A percentile compares a stretch with the other conserved stretches of the same genome.
These are phyloP conservation scores for Pungitius pungitius DNA, from an alignment of 2,113 vertebrate species.

Conservation along the genomic window DNA sequence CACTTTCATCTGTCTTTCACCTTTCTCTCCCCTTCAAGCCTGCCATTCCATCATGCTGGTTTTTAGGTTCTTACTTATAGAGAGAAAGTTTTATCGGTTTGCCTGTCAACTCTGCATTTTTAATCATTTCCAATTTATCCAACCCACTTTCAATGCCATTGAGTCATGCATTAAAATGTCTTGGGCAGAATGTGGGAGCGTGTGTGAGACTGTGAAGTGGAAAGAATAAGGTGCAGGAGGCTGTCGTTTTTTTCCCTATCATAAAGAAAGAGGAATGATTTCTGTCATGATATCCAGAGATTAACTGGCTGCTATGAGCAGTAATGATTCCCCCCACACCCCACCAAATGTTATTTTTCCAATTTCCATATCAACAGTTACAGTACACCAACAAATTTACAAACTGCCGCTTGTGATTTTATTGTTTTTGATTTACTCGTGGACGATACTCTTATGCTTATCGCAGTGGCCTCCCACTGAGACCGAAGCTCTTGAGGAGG, in stretches of 20 bases:
- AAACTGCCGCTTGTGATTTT: conserved; percentile 43
- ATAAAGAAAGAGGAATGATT: conserved; percentile 69
- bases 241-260: conserved; percentile 60
- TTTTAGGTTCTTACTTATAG: conserved; percentile 82
- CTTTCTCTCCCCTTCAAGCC: conserved; percentile 88
- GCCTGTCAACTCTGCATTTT: conserved; percentile 83
- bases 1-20: conserved; percentile 89
- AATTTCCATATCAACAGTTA: conserved; percentile 33
- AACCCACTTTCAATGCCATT: conserved; percentile 72
- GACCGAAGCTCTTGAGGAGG: conserved; percentile 42
- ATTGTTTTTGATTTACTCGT: conserved; percentile 48
- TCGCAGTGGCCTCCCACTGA: conserved; percentile 51
- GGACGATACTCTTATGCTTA: conserved; percentile 41
- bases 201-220: conserved; percentile 50
- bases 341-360: conserved; percentile 15
- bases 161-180: conserved; percentile 73
- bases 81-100: conserved; percentile 81
- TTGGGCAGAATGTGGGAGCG: conserved; percentile 58
- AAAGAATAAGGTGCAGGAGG: conserved; percentile 64
- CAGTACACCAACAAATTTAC: conserved; percentile 40
- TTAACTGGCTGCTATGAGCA: conserved; percentile 61
- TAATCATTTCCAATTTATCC: conserved; percentile 81
- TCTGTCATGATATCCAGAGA: conserved; percentile 72
- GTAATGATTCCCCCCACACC: conserved; percentile 24
- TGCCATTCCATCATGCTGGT: conserved; percentile 85